phyloP scores from a whole-genome alignment of 2,888 invertebrate genomes.

The Ennomos erosarius region DNA sequence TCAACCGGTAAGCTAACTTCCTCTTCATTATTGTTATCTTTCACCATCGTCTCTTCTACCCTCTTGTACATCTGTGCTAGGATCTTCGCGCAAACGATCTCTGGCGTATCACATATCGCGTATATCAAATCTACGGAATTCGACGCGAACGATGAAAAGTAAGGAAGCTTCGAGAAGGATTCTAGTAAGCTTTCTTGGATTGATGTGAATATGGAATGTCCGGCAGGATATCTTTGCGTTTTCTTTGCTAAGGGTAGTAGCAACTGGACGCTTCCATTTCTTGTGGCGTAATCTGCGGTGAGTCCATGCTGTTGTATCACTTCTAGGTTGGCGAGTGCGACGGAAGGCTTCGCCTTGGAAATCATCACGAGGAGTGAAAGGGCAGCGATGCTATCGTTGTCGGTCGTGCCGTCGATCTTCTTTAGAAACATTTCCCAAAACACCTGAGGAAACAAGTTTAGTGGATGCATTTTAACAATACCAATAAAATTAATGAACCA shows the following conservation, averaged over 20 bases:
- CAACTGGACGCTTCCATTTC: slow-evolving; percentile 68
- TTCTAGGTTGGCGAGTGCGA: slow-evolving; percentile 88
- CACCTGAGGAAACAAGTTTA: slow-evolving; percentile 75
- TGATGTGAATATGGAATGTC: slow-evolving; percentile 66
- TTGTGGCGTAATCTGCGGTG: slow-evolving; percentile 76
- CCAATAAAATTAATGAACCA: no score
- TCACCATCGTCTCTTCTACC: slow-evolving; percentile 71
- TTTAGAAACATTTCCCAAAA: slow-evolving; percentile 94
- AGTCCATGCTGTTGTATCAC: slow-evolving; percentile 90
- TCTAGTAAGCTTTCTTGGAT: slow-evolving; percentile 74
- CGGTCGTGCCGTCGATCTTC: slow-evolving; percentile 88
- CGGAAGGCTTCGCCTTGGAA: slow-evolving; percentile 83
- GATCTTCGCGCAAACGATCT: slow-evolving; percentile 78
- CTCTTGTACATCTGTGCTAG: slow-evolving; percentile 76
- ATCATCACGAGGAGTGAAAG: slow-evolving; percentile 92
- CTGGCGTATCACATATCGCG: slow-evolving; percentile 85
- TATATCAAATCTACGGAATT: slow-evolving; percentile 83
- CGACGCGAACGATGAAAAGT: slow-evolving; percentile 81
- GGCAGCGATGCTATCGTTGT: slow-evolving; percentile 90
- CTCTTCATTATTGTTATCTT: slow-evolving; percentile 62
- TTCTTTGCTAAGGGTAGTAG: slow-evolving; percentile 68
- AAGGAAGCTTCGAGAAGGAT: slow-evolving; percentile 73
- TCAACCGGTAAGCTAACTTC: slow-evolving; percentile 66
- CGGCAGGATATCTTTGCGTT: slow-evolving; percentile 69
- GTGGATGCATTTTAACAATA: no score